Conservation (phyloP, 1,140 invertebrate species). For the Oryctes rhinoceros region DNA sequence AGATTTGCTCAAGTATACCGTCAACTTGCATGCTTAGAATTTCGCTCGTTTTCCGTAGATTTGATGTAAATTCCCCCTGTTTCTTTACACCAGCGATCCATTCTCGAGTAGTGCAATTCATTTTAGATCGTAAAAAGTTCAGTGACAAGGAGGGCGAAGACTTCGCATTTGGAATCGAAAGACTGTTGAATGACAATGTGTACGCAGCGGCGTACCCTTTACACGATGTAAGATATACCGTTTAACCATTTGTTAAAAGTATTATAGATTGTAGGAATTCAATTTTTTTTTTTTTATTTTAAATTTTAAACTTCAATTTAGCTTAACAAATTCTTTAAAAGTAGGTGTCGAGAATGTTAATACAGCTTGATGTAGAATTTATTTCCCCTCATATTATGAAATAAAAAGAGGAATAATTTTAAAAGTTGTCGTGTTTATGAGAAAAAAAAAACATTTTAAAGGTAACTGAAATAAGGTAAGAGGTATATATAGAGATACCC, state of each 20-base stretch:
- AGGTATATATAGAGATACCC: too few relatives aligned
- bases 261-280: too few relatives aligned
- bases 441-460: too few relatives aligned
- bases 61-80: conserved; percentile 79
- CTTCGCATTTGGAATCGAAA: conserved; percentile 85
- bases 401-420: too few relatives aligned
- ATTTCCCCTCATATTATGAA: too few relatives aligned
- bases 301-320: not conserved
- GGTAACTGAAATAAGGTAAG: too few relatives aligned
- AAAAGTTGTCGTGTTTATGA: too few relatives aligned
- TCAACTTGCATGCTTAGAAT: conserved; percentile 6
- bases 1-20: too few relatives aligned
- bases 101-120: conserved; percentile 90
- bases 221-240: conserved; percentile 88
- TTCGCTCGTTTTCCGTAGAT: conserved; percentile 68
- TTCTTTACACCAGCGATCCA: conserved; percentile 89
- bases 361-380: too few relatives aligned
- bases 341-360: too few relatives aligned
- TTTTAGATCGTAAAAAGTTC: conserved; percentile 87
- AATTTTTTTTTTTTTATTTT: conserved; percentile 42
- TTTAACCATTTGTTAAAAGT: too few relatives aligned
- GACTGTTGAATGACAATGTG: conserved; percentile 77
- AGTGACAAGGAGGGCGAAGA: conserved; percentile 69
- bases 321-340: too few relatives aligned
- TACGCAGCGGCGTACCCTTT: conserved; percentile 90